phyloP scores from a whole-genome alignment of 2,797 vertebrate genomes.

The Pseudomugil gertrudae region DNA sequence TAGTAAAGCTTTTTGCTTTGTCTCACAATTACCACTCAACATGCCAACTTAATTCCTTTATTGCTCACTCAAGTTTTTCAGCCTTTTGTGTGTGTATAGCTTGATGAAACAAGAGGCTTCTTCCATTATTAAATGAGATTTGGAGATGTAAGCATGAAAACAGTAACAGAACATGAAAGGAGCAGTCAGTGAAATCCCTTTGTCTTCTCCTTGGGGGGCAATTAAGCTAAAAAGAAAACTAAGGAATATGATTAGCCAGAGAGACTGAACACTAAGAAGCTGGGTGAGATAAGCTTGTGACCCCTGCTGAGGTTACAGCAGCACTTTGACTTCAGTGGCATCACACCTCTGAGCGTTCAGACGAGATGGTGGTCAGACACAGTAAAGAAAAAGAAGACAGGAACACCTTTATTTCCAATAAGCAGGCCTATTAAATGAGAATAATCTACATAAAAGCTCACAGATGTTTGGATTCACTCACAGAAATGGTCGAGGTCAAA shows the following conservation, averaged over 20 bases:
- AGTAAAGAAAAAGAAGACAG: background rate
- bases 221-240: constrained; percentile 64
- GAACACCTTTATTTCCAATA: background rate
- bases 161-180: constrained; percentile 46
- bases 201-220: constrained; percentile 41
- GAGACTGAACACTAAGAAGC: constrained; percentile 49
- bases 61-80: constrained; percentile 44
- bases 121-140: constrained; percentile 25
- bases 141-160: constrained; percentile 34
- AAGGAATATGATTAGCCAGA: constrained; percentile 58
- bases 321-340: constrained; percentile 31
- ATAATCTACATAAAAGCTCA: background rate
- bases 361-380: background rate
- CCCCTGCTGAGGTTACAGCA: constrained; percentile 51
- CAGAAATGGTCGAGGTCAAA: constrained; percentile 18
- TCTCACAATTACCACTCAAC: constrained; percentile 12
- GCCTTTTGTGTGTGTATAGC: constrained; percentile 29
- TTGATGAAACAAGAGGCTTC: constrained; percentile 24
- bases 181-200: constrained; percentile 24
- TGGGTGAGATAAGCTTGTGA: constrained; percentile 49
- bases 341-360: constrained; percentile 17
- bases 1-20: background rate
- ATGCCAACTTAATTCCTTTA: constrained; percentile 4
- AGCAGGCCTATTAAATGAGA: too few species aligned
- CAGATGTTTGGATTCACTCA: constrained; percentile 2